Evolutionary conservation across 2,797 vertebrate species (phyloP), one percentile per base, ranked within the genome.

Genomic region (Epinephelus coioides): DNA sequence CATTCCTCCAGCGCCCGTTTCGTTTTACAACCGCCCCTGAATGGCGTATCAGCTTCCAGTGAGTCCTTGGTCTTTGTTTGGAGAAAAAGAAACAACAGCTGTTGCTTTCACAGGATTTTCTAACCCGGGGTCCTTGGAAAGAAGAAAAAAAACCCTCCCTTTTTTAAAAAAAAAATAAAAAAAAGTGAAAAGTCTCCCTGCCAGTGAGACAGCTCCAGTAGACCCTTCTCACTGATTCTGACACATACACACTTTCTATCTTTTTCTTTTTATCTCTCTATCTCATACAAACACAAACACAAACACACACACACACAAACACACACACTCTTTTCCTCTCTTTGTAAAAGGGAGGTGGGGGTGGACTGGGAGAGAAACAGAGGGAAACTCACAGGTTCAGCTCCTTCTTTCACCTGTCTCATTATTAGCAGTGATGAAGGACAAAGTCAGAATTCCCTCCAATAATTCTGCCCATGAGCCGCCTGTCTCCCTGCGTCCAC

Each of bases 91-190:
- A 92, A 96, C 95, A 97, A 96, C 97, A 97, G 97, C 97, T 97
- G 96, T 96, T 96, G 95, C 96, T 97, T 97, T 97, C 96, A 97
- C 94, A 96, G 95, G 95, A 90, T 95, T 94, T 96, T 96, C 91
- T 96, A 96, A 96, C 95, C 96, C 94, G 55, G 86, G 90, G 93
- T 94, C 91, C 91, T 94, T 76, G 62, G 64, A 83, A 80, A 88
- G 70, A 78, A 86, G 69, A 73, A 73, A 59, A 77, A 34, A 34
- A 94, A 92, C 82, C 86, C 83, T 17, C 34, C 2, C 15, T 43
- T 71, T 92, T 86, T 94, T 94, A 23, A 62, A 54, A 21, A 82
- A 82, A 87, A 47, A 63, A 5, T 21, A 40, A 30, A 57, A 67
- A 65, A 79, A 71, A 76, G 46, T 93, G 78, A 88, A 91, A 94